A percentile compares a stretch with the other conserved stretches of the same genome.
Conservation (phyloP, 2,888 invertebrate species). For the Troides oblongomaculatus region DNA sequence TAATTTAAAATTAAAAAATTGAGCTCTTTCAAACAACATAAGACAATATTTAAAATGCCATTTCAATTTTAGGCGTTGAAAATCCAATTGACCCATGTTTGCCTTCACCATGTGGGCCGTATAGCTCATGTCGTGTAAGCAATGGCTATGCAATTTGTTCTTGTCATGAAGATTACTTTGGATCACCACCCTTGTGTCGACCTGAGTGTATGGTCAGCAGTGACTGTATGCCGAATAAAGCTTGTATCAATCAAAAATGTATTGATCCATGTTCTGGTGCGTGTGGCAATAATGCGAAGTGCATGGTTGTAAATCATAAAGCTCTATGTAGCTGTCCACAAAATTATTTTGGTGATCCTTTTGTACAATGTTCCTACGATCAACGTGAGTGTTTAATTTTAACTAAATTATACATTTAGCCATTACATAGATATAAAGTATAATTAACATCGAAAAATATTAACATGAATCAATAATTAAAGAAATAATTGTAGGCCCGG, state of each 20-base stretch:
- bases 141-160: constrained; percentile 90
- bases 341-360: constrained; percentile 90
- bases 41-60: not conserved
- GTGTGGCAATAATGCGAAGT: constrained; percentile 90
- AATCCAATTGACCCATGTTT: constrained; percentile 77
- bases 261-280: constrained; percentile 90
- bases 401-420: not conserved
- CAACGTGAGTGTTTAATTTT: constrained; percentile 79
- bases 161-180: constrained; percentile 88
- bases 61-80: constrained; percentile 41
- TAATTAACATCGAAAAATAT: not conserved
- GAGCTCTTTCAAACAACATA: not conserved
- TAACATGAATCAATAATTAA: not conserved
- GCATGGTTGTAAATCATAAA: constrained; percentile 91
- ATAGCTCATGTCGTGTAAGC: constrained; percentile 86
- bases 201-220: constrained; percentile 92
- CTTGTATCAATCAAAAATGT: constrained; percentile 90
- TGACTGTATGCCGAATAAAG: constrained; percentile 89
- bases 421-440: not conserved
- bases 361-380: constrained; percentile 84
- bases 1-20: constrained; percentile 5
- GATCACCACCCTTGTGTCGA: constrained; percentile 87
- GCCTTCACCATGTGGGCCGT: constrained; percentile 88
- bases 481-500: constrained; percentile 70
- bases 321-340: constrained; percentile 90